Evolutionary conservation across 2,888 invertebrate genomes (phyloP).

Genomic region (Stenichneumon culpator): DNA sequence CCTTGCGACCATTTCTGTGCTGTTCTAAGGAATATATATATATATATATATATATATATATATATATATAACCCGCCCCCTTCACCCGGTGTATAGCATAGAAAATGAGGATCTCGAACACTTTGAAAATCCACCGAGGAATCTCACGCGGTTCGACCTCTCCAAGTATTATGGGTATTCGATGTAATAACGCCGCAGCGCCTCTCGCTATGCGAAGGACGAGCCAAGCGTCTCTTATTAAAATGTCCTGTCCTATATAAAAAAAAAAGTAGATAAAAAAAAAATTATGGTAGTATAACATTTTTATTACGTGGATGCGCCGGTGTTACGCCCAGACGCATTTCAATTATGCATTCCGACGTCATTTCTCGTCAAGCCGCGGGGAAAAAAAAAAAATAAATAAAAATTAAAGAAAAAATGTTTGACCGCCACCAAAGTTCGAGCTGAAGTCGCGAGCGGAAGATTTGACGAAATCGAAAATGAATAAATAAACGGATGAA

Average conservation of each 20-base stretch:
- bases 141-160: slow-evolving; percentile 48
- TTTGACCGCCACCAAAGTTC: not conserved
- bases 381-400: not conserved
- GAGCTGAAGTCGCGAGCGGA: not conserved
- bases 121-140: slow-evolving; percentile 31
- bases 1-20: not conserved
- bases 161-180: slow-evolving; percentile 74
- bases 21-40: slow-evolving; percentile 12
- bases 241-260: slow-evolving; percentile 76
- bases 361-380: not conserved
- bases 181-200: slow-evolving; percentile 77
- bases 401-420: not conserved
- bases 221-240: slow-evolving; percentile 73
- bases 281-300: not conserved
- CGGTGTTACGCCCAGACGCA: not conserved
- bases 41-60: slow-evolving; percentile 26
- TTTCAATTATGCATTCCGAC: not conserved
- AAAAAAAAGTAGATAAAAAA: slow-evolving; percentile 47
- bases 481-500: not conserved
- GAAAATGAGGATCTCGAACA: slow-evolving; percentile 4
- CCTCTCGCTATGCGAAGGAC: slow-evolving; percentile 30
- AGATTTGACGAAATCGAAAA: not conserved
- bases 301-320: not conserved
- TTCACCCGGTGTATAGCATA: not conserved
- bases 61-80: not conserved